These are phyloP conservation scores for Metallyticus violacea DNA, from an alignment of 2,888 invertebrate species.

Conservation along the genomic window DNA sequence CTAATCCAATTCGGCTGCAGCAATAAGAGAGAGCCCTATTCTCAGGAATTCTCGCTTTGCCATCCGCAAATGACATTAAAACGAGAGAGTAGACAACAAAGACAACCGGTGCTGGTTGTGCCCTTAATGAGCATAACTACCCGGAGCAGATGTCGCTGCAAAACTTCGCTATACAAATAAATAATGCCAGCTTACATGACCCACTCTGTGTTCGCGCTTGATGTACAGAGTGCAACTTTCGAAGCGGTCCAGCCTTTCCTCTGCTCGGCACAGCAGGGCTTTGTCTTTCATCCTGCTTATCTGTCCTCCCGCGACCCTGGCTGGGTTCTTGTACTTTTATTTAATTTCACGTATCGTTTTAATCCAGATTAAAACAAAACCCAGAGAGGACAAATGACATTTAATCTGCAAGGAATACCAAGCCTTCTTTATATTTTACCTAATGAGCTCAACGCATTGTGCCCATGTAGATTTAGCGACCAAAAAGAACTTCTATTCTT, in stretches of 20 bases:
- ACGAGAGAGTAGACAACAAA: neutral
- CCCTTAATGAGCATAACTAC: neutral
- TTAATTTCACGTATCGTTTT: neutral
- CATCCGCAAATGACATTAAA: neutral
- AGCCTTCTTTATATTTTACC: too few relatives aligned
- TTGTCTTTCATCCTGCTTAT: too few relatives aligned
- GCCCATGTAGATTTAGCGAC: accelerated
- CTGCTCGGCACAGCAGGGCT: too few relatives aligned
- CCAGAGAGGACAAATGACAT: too few relatives aligned
- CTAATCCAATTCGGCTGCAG: too few relatives aligned
- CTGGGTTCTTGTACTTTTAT: too few relatives aligned
- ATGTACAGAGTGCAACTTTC: too few relatives aligned
- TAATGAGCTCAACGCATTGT: neutral
- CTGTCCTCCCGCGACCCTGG: neutral
- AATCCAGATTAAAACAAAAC: neutral
- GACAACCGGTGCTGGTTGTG: neutral
- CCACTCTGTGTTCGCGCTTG: neutral
- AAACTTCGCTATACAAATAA: neutral
- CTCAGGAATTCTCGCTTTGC: too few relatives aligned
- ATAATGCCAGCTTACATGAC: neutral
- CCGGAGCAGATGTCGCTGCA: neutral
- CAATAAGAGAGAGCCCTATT: too few relatives aligned
- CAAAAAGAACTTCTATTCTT: too few relatives aligned
- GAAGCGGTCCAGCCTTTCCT: too few relatives aligned
- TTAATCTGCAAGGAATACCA: neutral